These are phyloP conservation scores for Argya squamiceps DNA, from an alignment of 2,797 vertebrate genomes.

Conservation along the genomic window DNA sequence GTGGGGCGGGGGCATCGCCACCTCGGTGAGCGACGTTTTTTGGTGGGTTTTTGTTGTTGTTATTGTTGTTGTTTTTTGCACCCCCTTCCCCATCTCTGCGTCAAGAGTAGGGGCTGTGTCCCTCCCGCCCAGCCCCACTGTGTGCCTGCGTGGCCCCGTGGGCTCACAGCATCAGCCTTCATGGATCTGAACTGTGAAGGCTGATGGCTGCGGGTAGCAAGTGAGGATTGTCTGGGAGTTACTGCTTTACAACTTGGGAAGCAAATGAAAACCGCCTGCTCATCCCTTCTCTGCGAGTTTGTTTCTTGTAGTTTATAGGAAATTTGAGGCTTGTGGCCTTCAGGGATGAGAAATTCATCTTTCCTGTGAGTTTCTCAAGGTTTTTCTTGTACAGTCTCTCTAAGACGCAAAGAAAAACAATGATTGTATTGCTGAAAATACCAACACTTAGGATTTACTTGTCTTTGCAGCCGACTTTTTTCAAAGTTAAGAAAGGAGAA, in stretches of 20 bases:
- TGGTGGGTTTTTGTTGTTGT: no score
- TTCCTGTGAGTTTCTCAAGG: background rate
- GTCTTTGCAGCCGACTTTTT: background rate
- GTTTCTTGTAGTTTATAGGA: background rate
- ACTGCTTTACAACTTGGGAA: background rate
- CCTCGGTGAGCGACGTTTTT: no score
- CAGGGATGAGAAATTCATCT: background rate
- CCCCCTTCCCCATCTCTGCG: background rate
- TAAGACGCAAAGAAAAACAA: background rate
- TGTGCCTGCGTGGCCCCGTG: background rate
- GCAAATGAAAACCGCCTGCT: background rate
- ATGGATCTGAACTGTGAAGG: fast-evolving
- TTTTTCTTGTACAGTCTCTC: background rate
- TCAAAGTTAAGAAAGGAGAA: background rate
- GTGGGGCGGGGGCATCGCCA: background rate
- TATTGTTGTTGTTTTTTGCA: background rate
- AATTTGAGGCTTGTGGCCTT: background rate
- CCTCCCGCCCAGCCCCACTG: background rate
- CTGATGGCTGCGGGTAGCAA: background rate
- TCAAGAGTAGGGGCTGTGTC: background rate
- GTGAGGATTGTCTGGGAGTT: background rate
- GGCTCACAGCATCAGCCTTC: background rate
- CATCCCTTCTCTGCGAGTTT: background rate
- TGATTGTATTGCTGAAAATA: background rate
- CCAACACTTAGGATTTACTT: background rate